Percentiles rank a stretch among this genome's conserved stretches.
Conservation (phyloP, 2,797 vertebrate genomes). For the Argyrosomus regius region DNA sequence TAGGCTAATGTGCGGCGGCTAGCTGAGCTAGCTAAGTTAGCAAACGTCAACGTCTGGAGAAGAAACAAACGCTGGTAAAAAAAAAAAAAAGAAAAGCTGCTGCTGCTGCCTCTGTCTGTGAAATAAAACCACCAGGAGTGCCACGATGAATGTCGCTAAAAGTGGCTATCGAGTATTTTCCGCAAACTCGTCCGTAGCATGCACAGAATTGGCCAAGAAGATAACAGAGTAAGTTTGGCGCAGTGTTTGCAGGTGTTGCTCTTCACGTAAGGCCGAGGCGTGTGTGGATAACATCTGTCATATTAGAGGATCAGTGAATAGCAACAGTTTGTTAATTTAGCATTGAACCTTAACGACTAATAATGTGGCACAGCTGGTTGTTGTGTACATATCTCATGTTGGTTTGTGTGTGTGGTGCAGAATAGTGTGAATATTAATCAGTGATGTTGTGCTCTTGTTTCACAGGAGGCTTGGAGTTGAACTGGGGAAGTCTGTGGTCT, state of each 20-base stretch:
- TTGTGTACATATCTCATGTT: neutral
- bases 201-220: conserved; percentile 95
- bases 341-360: neutral
- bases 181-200: conserved; percentile 95
- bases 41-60: conserved; percentile 36
- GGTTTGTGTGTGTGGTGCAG: neutral
- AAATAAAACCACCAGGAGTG: neutral
- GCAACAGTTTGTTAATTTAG: neutral
- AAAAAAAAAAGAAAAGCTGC: neutral
- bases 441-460: conserved; percentile 19
- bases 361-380: neutral
- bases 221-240: conserved; percentile 91
- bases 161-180: conserved; percentile 96
- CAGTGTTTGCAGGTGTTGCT: neutral
- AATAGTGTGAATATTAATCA: neutral
- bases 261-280: neutral
- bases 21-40: conserved; percentile 21
- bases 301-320: neutral
- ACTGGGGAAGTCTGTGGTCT: conserved; percentile 96
- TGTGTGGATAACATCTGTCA: neutral
- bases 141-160: conserved; percentile 94
- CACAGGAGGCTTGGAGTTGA: conserved; percentile 94
- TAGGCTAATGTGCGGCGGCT: conserved; percentile 21
- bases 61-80: neutral
- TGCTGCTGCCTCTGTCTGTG: neutral